phyloP scores from a whole-genome alignment of 2,888 invertebrate species.

The Aradus depressus region DNA sequence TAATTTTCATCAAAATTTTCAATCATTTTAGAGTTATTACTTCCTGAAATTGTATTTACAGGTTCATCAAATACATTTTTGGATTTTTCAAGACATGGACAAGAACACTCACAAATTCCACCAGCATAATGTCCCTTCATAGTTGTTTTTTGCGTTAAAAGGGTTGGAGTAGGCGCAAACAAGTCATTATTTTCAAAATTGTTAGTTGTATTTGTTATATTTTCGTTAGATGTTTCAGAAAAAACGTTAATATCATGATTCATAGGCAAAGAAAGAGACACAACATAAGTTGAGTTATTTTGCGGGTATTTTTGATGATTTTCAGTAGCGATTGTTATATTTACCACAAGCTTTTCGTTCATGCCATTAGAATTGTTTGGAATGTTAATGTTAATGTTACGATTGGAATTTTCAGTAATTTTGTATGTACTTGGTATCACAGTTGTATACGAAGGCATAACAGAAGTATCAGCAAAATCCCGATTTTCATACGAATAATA shows the following conservation, averaged over 20 bases:
- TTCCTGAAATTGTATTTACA: conserved; percentile 20
- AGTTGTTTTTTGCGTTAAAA: conserved; percentile 8
- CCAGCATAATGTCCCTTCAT: conserved; percentile 36
- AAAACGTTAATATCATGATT: conserved; percentile 36
- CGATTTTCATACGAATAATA: too few relatives aligned
- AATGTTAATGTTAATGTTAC: conserved; percentile 17
- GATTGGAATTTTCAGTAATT: conserved; percentile 6
- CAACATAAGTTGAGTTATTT: conserved; percentile 57
- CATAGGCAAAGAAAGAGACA: conserved; percentile 69
- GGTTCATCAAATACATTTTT: conserved; percentile 6
- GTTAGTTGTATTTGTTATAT: conserved; percentile 7
- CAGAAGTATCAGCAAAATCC: too few relatives aligned
- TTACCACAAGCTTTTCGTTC: conserved; percentile 54
- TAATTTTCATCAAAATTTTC: conserved; percentile 3
- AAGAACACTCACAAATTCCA: conserved; percentile 61
- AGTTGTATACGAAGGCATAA: too few relatives aligned
- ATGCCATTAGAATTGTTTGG: conserved; percentile 10
- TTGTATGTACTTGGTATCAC: too few relatives aligned
- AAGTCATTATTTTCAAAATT: conserved; percentile 41
- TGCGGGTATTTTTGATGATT: conserved; percentile 38
- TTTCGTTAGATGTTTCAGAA: conserved; percentile 12
- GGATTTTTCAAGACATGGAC: conserved; percentile 42
- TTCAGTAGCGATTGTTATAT: conserved; percentile 63
- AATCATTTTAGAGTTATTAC: too few relatives aligned
- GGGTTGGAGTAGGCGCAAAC: conserved; percentile 6